phyloP scores from a whole-genome alignment of 2,113 vertebrate genomes.

The Clarias batrachus region DNA sequence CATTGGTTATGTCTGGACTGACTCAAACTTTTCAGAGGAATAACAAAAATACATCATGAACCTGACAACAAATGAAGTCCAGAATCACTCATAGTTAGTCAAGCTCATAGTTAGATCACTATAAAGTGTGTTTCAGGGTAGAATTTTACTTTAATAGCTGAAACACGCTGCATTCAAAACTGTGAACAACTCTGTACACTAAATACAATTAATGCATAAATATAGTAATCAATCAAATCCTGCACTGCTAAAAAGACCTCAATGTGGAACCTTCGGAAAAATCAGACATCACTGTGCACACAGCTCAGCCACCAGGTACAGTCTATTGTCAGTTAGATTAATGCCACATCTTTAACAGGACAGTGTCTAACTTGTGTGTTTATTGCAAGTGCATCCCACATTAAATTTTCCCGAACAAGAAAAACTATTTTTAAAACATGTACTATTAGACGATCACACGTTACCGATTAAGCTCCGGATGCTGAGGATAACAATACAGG shows the following conservation, averaged over 20 bases:
- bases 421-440: background rate
- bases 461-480: background rate
- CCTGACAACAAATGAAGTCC: background rate
- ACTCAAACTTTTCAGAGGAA: background rate
- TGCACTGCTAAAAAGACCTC: too few species aligned
- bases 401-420: background rate
- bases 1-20: background rate
- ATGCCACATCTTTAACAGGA: background rate
- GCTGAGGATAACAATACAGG: slow-evolving; percentile 38
- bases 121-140: background rate
- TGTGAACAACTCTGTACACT: background rate
- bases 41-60: background rate
- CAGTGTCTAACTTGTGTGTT: background rate
- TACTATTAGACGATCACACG: background rate
- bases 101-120: background rate
- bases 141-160: background rate
- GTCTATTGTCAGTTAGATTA: slow-evolving; percentile 17
- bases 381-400: background rate
- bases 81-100: too few species aligned
- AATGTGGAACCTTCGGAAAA: too few species aligned
- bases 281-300: background rate
- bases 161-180: background rate
- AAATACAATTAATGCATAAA: background rate
- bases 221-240: background rate
- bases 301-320: background rate